A percentile compares a stretch with the other conserved stretches of the same genome.
phyloP scores from a whole-genome alignment of 2,113 vertebrate genomes.

The Leptobrachium leishanense region DNA sequence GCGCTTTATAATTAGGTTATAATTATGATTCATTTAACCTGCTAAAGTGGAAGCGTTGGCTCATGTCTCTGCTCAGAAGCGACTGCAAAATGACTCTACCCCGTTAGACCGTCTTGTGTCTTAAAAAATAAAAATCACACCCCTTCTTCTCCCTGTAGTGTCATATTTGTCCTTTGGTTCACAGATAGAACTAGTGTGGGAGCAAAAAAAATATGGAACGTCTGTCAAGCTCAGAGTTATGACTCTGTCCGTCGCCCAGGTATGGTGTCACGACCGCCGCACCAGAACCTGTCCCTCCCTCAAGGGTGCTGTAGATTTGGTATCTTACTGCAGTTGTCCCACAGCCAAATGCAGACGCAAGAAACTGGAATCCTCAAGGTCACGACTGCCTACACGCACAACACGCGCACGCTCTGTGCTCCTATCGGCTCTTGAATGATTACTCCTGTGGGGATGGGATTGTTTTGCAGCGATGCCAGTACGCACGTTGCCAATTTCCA shows the following conservation, averaged over 20 bases:
- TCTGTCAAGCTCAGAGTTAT: conserved; percentile 3
- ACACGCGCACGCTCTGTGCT: not conserved
- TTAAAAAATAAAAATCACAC: not conserved
- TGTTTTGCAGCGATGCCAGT: conserved; percentile 11
- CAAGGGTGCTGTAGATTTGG: conserved; percentile 37
- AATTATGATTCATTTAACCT: not conserved
- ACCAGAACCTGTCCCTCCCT: conserved; percentile 9
- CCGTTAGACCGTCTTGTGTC: not conserved
- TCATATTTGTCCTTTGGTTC: conserved; percentile 8
- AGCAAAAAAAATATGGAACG: not conserved
- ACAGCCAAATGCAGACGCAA: conserved; percentile 34
- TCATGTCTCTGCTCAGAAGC: not conserved
- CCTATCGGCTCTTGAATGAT: conserved; percentile 14
- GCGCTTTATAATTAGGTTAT: not conserved
- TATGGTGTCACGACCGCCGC: not conserved
- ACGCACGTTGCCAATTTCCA: conserved; percentile 1
- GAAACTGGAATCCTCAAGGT: conserved; percentile 47
- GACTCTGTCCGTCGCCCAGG: not conserved
- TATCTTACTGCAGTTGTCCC: conserved; percentile 38
- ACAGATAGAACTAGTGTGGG: not conserved
- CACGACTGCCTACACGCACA: conserved; percentile 11
- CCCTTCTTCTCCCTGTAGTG: conserved; percentile 1
- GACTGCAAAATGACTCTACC: not conserved
- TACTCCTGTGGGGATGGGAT: conserved; percentile 15
- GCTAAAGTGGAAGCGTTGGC: not conserved